phyloP scores from a whole-genome alignment of 1,140 invertebrate species.

The Gryon sp. region DNA sequence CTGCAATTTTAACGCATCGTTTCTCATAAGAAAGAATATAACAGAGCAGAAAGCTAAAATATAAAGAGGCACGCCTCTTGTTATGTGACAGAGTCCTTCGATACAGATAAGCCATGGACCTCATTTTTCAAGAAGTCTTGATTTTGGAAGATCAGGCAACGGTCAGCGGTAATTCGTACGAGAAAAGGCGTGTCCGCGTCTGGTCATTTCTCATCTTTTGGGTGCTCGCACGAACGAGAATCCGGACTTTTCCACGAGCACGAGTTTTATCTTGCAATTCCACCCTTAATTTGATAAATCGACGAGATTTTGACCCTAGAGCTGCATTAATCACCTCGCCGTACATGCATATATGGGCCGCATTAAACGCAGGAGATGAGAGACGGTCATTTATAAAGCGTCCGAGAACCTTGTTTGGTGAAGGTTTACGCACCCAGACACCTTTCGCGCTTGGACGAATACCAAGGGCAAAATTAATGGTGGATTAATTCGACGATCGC shows the following conservation, averaged over 20 bases:
- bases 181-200: conserved; percentile 59
- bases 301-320: conserved; percentile 77
- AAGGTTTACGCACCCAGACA: conserved; percentile 77
- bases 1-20: conserved; percentile 53
- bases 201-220: conserved; percentile 69
- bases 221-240: conserved; percentile 47
- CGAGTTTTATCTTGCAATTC: conserved; percentile 77
- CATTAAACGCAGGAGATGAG: conserved; percentile 71
- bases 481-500: conserved; percentile 77
- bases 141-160: conserved; percentile 59
- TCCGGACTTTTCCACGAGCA: conserved; percentile 74
- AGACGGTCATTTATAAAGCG: conserved; percentile 77
- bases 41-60: conserved; percentile 35
- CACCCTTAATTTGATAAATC: conserved; percentile 81
- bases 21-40: conserved; percentile 48
- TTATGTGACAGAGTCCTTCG: conserved; percentile 58
- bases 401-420: conserved; percentile 75
- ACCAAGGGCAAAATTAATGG: conserved; percentile 76
- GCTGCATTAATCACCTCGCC: conserved; percentile 76
- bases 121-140: conserved; percentile 69
- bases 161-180: conserved; percentile 63
- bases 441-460: conserved; percentile 70
- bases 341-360: conserved; percentile 78
- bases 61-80: conserved; percentile 60
- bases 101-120: conserved; percentile 74